A percentile compares a stretch with the other conserved stretches of the same genome.
These are phyloP conservation scores for Brotula barbata DNA, from an alignment of 2,797 vertebrate genomes.

Conservation along the genomic window DNA sequence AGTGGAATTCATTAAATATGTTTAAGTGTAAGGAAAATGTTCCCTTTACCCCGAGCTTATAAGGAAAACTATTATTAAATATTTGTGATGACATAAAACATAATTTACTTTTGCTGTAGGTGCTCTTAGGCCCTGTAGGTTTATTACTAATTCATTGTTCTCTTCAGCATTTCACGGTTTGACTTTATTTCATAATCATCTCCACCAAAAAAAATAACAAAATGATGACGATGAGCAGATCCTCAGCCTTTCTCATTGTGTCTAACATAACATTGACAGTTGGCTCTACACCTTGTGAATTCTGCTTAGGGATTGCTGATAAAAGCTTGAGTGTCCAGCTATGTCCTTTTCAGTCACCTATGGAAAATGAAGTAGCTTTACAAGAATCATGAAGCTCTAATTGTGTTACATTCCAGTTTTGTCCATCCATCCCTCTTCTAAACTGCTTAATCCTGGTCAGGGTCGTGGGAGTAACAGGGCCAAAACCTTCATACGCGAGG, in stretches of 20 bases:
- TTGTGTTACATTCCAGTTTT: too few relatives aligned
- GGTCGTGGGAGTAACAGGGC: too few relatives aligned
- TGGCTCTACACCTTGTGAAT: conserved; percentile 31
- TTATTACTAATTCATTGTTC: conserved; percentile 75
- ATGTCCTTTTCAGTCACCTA: conserved; percentile 37
- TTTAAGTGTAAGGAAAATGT: conserved; percentile 86
- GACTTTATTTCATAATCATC: conserved; percentile 67
- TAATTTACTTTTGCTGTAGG: conserved; percentile 65
- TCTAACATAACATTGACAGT: too few relatives aligned
- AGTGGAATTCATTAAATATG: conserved; percentile 94
- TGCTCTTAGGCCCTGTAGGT: conserved; percentile 69
- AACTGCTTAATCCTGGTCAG: too few relatives aligned
- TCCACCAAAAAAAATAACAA: conserved; percentile 55
- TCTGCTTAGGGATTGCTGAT: conserved; percentile 53
- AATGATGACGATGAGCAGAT: conserved; percentile 50
- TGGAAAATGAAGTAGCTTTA: too few relatives aligned
- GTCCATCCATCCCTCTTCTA: too few relatives aligned
- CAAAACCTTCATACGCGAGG: too few relatives aligned
- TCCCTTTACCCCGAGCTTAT: conserved; percentile 78
- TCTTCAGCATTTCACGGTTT: conserved; percentile 66
- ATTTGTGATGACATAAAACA: conserved; percentile 72
- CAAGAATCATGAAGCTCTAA: too few relatives aligned
- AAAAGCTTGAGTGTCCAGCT: conserved; percentile 48
- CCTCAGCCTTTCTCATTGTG: conserved; percentile 19
- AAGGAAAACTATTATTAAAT: conserved; percentile 69